phyloP scores from a whole-genome alignment of 1,140 invertebrate genomes.

The Drosophila subpulchrella region DNA sequence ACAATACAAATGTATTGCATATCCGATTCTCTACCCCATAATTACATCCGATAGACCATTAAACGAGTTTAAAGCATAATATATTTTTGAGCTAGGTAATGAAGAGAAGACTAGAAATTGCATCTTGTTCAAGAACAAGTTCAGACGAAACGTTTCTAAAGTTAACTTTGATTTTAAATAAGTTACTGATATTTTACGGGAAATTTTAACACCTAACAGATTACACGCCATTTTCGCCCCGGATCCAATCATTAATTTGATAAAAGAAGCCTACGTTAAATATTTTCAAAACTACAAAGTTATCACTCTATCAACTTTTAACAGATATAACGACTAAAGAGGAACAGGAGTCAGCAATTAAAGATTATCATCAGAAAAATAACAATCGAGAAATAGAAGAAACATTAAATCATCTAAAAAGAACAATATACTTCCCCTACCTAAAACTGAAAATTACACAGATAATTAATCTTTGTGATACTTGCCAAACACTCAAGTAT shows the following conservation, averaged over 20 bases:
- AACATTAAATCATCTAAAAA: neutral
- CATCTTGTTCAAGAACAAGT: slow-evolving; percentile 11
- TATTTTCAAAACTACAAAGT: no score
- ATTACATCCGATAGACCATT: neutral
- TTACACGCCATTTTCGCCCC: slow-evolving; percentile 10
- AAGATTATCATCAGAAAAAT: no score
- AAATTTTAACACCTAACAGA: slow-evolving; percentile 1
- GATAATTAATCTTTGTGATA: neutral
- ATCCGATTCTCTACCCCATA: neutral
- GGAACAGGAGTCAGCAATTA: no score
- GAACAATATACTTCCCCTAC: neutral
- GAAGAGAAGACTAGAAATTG: slow-evolving; percentile 1
- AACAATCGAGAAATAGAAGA: no score
- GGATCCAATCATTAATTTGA: neutral
- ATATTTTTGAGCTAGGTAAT: slow-evolving; percentile 4
- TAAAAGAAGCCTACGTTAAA: no score
- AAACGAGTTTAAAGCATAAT: slow-evolving; percentile 11
- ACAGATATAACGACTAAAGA: no score
- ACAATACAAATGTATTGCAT: no score
- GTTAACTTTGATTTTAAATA: neutral
- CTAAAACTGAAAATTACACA: neutral
- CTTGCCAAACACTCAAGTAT: neutral
- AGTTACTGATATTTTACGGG: slow-evolving; percentile 5
- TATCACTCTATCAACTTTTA: no score
- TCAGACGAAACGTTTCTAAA: neutral